phyloP scores from a whole-genome alignment of 2,113 vertebrate species.

The Penelope pileata region DNA sequence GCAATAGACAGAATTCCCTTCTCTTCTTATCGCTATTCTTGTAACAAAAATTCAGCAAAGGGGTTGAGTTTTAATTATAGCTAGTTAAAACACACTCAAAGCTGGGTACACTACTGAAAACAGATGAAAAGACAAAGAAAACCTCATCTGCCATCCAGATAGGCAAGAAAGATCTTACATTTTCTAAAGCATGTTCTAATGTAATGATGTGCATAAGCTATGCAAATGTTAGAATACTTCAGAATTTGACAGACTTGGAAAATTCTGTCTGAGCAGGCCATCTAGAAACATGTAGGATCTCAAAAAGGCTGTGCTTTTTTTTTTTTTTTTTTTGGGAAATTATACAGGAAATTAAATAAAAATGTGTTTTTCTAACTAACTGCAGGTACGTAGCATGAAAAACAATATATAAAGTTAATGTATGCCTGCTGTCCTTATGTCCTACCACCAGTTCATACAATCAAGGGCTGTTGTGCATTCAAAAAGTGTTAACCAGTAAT shows the following conservation, averaged over 20 bases:
- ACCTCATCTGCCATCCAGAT: constrained; percentile 3
- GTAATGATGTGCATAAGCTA: not conserved
- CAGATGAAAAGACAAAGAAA: not conserved
- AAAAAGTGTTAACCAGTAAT: not conserved
- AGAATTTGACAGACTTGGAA: not conserved
- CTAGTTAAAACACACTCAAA: not conserved
- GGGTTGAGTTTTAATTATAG: not conserved
- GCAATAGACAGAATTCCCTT: not conserved
- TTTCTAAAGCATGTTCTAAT: not conserved
- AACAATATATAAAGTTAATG: not conserved
- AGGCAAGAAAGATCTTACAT: not conserved
- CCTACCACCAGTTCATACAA: constrained; percentile 15
- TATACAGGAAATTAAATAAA: constrained; percentile 31
- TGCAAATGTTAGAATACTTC: constrained; percentile 1
- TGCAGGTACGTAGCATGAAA: not conserved
- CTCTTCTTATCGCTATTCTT: not conserved
- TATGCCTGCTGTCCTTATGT: not conserved
- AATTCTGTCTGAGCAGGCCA: not conserved
- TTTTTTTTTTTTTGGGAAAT: not conserved
- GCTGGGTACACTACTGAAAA: not conserved
- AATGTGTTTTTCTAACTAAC: constrained; percentile 34
- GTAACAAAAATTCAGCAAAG: not conserved
- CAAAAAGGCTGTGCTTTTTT: not conserved
- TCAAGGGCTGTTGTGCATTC: not conserved
- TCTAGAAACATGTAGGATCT: not conserved